Percentiles rank a stretch among this genome's conserved stretches.
These are phyloP conservation scores for Chionis minor DNA, from an alignment of 2,113 vertebrate genomes.

Conservation along the genomic window DNA sequence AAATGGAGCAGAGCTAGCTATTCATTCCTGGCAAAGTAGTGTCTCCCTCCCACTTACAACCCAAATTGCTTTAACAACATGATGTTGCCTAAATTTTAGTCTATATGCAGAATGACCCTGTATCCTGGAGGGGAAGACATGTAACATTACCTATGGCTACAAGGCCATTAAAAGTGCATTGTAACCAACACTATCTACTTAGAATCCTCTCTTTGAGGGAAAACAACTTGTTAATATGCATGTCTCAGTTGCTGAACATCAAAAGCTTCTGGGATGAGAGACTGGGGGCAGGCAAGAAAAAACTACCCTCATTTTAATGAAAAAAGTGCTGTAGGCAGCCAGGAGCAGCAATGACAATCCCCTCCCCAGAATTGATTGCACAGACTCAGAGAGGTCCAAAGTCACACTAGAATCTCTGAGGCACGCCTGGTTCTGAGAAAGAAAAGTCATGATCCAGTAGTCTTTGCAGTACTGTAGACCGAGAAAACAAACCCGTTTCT, in stretches of 20 bases:
- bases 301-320: constrained; percentile 68
- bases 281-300: constrained; percentile 38
- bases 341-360: constrained; percentile 63
- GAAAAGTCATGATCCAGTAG: constrained; percentile 75
- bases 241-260: constrained; percentile 60
- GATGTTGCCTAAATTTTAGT: constrained; percentile 36
- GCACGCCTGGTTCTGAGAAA: constrained; percentile 81
- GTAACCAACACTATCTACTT: constrained; percentile 64
- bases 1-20: constrained; percentile 47
- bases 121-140: constrained; percentile 76
- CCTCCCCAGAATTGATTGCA: constrained; percentile 72
- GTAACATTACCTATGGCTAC: constrained; percentile 67
- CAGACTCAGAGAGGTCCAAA: constrained; percentile 80
- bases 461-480: constrained; percentile 76
- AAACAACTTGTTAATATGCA: constrained; percentile 60
- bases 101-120: constrained; percentile 66
- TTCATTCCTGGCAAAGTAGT: constrained; percentile 61
- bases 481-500: constrained; percentile 80
- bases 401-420: constrained; percentile 79
- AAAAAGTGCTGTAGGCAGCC: constrained; percentile 74
- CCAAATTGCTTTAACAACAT: constrained; percentile 51
- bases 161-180: constrained; percentile 72
- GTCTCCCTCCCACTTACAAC: constrained; percentile 40
- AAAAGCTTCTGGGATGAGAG: constrained; percentile 57
- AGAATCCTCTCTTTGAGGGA: constrained; percentile 53